A percentile compares a stretch with the other conserved stretches of the same genome.
phyloP scores from a whole-genome alignment of 2,113 vertebrate genomes.

The Odobenus rosmarus region DNA sequence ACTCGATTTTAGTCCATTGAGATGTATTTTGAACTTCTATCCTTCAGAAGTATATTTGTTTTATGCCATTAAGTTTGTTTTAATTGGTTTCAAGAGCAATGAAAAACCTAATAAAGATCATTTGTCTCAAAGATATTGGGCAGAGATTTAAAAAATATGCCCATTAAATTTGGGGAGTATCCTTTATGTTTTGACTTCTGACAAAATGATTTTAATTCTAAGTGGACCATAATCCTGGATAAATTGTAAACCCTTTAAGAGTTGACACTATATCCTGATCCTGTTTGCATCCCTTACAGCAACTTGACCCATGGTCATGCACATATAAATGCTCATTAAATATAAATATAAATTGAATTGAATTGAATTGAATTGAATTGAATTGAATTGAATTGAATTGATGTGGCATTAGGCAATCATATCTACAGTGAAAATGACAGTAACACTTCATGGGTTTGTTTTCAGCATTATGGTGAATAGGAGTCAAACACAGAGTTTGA shows the following conservation, averaged over 20 bases:
- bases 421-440: not conserved
- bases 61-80: not conserved
- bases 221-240: not conserved
- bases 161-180: not conserved
- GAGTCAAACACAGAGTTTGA: not conserved
- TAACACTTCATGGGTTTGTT: not conserved
- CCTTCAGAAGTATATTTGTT: not conserved
- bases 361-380: not conserved
- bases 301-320: rapidly evolving
- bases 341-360: not conserved
- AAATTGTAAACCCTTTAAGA: not conserved
- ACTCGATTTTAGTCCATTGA: not conserved
- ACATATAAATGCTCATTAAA: not conserved
- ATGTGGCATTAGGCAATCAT: not conserved
- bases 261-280: not conserved
- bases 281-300: not conserved
- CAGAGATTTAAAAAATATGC: not conserved
- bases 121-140: not conserved
- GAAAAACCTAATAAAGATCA: not conserved
- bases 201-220: not conserved
- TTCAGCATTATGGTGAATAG: not conserved
- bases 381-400: not conserved
- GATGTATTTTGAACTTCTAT: not conserved
- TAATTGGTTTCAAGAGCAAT: not conserved
- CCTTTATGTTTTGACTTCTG: not conserved